These are phyloP conservation scores for Pecten maximus DNA, from an alignment of 2,888 invertebrate genomes.

Conservation along the genomic window DNA sequence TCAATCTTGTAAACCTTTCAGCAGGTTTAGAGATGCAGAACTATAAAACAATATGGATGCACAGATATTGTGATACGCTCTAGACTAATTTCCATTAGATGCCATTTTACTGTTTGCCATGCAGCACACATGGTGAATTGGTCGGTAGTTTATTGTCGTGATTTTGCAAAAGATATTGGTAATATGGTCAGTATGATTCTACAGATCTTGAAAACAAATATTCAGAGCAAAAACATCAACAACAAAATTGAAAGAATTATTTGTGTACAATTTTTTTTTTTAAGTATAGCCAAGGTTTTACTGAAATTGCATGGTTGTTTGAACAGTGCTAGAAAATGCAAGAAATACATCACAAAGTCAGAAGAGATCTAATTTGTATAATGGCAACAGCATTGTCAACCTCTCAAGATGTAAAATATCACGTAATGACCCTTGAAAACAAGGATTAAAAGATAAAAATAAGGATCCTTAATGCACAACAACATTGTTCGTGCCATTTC, in stretches of 20 bases:
- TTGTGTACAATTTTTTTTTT: neutral
- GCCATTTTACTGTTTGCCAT: neutral
- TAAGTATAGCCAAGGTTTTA: neutral
- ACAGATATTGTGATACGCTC: neutral
- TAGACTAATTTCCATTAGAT: conserved; percentile 30
- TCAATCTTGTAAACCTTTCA: conserved; percentile 7
- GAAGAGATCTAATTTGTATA: neutral
- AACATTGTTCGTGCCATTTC: too few relatives aligned
- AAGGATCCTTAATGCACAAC: too few relatives aligned
- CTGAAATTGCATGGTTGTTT: too few relatives aligned
- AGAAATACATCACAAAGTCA: neutral
- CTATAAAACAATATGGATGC: neutral
- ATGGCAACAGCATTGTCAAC: too few relatives aligned
- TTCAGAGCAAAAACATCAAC: neutral
- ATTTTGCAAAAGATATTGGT: neutral
- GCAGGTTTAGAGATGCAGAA: neutral
- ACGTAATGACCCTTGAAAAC: too few relatives aligned
- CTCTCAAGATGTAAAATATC: too few relatives aligned
- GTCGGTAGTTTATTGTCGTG: neutral
- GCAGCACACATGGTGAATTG: neutral
- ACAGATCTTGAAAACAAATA: neutral
- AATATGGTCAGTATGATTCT: neutral
- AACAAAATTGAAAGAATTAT: neutral
- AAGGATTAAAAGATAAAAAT: too few relatives aligned
- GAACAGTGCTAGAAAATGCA: neutral